Evolutionary conservation across 2,797 vertebrate species (phyloP).

Genomic region (Pampus argenteus): DNA sequence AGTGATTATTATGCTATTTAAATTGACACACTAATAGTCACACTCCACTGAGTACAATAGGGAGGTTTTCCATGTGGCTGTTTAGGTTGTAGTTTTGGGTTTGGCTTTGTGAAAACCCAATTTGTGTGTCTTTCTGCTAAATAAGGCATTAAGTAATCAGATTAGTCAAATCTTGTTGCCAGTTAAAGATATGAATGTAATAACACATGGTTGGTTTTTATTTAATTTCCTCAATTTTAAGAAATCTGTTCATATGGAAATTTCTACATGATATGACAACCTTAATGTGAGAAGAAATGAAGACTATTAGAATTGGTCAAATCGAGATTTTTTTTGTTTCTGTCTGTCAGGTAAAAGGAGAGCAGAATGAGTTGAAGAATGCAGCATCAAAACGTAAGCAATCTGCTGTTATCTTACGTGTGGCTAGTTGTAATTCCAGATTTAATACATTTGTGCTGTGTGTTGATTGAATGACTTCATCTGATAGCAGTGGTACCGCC

Average conservation of each 20-base stretch:
- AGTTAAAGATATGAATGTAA: background rate
- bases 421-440: background rate
- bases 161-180: background rate
- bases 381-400: constrained; percentile 79
- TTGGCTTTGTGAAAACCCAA: background rate
- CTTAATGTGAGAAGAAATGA: background rate
- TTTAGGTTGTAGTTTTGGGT: background rate
- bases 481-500: constrained; percentile 57
- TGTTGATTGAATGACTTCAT: constrained; percentile 12
- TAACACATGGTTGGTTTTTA: background rate
- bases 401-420: background rate
- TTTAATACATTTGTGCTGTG: background rate
- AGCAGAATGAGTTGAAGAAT: constrained; percentile 85
- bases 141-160: too few relatives aligned
- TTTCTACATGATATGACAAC: too few relatives aligned
- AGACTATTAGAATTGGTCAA: background rate
- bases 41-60: too few relatives aligned
- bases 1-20: constrained; percentile 2
- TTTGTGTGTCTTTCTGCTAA: background rate
- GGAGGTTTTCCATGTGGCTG: background rate
- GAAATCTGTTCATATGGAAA: too few relatives aligned
- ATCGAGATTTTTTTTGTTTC: background rate
- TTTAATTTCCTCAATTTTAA: background rate
- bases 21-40: too few relatives aligned
- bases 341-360: constrained; percentile 87